phyloP scores from a whole-genome alignment of 2,888 invertebrate species.

The Caenorhabditis sinica region DNA sequence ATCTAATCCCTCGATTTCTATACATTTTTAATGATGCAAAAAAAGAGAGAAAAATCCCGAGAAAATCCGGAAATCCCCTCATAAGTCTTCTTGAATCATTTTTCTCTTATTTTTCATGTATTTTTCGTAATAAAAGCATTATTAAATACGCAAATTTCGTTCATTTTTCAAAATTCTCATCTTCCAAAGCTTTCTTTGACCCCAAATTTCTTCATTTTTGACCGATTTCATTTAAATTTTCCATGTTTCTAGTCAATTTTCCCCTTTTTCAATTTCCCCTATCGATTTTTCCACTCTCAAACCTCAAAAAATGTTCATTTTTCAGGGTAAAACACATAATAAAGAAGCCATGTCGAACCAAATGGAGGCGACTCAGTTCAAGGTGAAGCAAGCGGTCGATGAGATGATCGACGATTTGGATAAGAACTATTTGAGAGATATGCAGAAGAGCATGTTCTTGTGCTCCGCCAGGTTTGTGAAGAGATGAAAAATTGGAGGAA shows the following conservation, averaged over 20 bases:
- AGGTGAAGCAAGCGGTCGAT: slow-evolving; percentile 80
- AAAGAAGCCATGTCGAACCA: slow-evolving; percentile 46
- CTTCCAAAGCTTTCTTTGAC: background rate
- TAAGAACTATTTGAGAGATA: slow-evolving; percentile 76
- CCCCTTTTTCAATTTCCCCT: background rate
- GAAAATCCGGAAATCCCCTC: background rate
- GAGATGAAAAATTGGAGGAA: background rate
- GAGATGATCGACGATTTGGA: slow-evolving; percentile 79
- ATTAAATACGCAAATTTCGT: too few species aligned
- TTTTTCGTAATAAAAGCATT: background rate
- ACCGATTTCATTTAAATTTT: background rate
- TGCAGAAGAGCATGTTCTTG: slow-evolving; percentile 79
- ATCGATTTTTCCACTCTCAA: too few species aligned
- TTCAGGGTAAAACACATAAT: slow-evolving; percentile 43
- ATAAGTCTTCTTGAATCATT: slow-evolving; percentile 34
- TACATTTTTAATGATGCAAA: background rate
- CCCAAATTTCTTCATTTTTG: background rate
- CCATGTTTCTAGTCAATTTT: slow-evolving; percentile 2
- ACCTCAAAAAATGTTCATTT: too few species aligned
- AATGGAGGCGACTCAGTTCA: slow-evolving; percentile 76
- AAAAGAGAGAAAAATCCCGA: background rate
- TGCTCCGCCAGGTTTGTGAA: slow-evolving; percentile 77
- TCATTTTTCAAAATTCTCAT: background rate
- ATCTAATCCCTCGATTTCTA: background rate
- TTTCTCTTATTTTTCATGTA: background rate